A percentile compares a stretch with the other conserved stretches of the same genome.
Evolutionary conservation across 2,797 vertebrate genomes (phyloP).

Genomic region (Nothura maculosa): DNA sequence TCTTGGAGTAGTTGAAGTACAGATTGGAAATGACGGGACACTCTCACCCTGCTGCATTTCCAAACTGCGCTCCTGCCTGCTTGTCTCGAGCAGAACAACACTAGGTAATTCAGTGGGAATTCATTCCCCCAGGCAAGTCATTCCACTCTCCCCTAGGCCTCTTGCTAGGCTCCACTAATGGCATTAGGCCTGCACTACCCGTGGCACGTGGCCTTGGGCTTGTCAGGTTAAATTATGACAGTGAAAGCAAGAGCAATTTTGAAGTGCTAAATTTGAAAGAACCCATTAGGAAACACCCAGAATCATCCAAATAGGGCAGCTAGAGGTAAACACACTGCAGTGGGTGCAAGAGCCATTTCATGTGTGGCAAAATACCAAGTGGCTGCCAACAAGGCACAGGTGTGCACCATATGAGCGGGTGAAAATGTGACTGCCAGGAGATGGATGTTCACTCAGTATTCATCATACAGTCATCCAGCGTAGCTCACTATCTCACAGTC

Average conservation of each 20-base stretch:
- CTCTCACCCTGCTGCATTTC: not conserved
- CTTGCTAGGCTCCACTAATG: conserved; percentile 24
- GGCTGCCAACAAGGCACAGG: conserved; percentile 46
- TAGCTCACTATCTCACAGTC: not conserved
- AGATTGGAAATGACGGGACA: not conserved
- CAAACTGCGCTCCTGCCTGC: conserved; percentile 13
- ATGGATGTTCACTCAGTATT: not conserved
- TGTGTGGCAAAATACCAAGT: not conserved
- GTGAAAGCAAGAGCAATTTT: conserved; percentile 28
- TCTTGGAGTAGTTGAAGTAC: not conserved
- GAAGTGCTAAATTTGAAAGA: conserved; percentile 27
- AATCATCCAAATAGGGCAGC: conserved; percentile 25
- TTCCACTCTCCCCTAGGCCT: conserved; percentile 54
- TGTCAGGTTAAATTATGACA: not conserved
- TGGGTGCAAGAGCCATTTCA: not conserved
- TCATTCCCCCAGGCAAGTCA: conserved; percentile 20
- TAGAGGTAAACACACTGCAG: conserved; percentile 21
- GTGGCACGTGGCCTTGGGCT: not conserved
- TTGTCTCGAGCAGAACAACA: conserved; percentile 21
- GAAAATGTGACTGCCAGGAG: not conserved
- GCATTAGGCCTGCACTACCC: conserved; percentile 27
- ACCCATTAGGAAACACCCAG: conserved; percentile 5
- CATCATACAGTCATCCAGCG: not conserved
- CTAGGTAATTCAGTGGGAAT: conserved; percentile 39
- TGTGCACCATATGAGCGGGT: not conserved